phyloP scores from a whole-genome alignment of 35 echinoderm and acorn worm genomes.

The Holothuria glaberrima region DNA sequence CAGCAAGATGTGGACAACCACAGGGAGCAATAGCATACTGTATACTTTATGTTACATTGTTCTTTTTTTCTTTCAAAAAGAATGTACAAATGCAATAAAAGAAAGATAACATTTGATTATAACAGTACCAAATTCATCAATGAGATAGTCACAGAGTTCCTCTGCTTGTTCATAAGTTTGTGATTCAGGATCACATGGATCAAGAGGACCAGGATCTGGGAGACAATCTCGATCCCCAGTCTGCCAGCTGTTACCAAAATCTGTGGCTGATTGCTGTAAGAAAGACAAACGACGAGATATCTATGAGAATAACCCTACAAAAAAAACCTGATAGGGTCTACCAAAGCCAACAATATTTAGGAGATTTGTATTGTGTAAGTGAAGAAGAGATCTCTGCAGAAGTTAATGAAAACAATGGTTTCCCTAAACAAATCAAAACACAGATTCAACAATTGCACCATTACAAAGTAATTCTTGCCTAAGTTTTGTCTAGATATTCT shows the following conservation, averaged over 20 bases:
- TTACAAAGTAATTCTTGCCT: no score
- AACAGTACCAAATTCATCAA: constrained; percentile 56
- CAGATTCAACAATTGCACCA: no score
- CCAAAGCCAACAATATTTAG: not conserved
- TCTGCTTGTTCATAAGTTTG: constrained; percentile 27
- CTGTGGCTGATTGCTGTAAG: constrained; percentile 29
- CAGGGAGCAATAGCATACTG: no score
- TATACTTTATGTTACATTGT: no score
- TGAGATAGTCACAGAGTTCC: constrained; percentile 65
- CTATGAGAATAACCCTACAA: not conserved
- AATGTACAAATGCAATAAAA: no score
- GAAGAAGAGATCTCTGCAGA: no score
- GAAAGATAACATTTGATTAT: not conserved
- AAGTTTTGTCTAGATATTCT: no score
- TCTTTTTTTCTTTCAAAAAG: no score
- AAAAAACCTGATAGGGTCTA: not conserved
- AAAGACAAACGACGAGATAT: not conserved
- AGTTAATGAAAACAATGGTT: no score
- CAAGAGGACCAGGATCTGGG: constrained; percentile 33
- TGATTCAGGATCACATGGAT: constrained; percentile 63
- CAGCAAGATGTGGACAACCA: no score
- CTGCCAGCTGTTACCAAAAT: constrained; percentile 81
- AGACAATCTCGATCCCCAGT: constrained; percentile 46
- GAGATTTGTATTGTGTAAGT: no score
- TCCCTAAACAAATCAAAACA: no score